Evolutionary conservation across 2,888 invertebrate genomes (phyloP).

Genomic region (Melieria picta): DNA sequence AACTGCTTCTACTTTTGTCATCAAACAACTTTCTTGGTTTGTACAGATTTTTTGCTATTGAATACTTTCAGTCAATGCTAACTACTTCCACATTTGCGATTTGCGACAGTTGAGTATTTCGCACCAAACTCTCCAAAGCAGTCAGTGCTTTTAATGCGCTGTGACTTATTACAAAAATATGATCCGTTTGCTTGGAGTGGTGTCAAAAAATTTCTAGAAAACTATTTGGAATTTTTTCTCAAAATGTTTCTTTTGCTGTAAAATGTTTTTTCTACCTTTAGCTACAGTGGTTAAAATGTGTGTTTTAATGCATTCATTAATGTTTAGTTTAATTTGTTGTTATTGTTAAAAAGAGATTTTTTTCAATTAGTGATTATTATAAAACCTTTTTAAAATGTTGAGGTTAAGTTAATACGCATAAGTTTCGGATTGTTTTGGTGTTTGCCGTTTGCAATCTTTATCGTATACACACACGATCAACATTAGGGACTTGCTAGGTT

Average conservation of each 20-base stretch:
- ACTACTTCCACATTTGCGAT: too few species aligned
- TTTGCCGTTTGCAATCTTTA: background rate
- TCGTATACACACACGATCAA: too few species aligned
- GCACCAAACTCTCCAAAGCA: background rate
- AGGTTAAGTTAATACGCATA: slow-evolving; percentile 28
- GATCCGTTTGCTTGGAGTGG: slow-evolving; percentile 26
- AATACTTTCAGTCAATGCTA: too few species aligned
- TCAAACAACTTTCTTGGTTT: too few species aligned
- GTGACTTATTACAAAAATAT: slow-evolving; percentile 34
- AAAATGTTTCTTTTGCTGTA: too few species aligned
- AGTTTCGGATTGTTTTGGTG: slow-evolving; percentile 17
- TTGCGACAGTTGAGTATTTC: too few species aligned
- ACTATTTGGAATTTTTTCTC: slow-evolving; percentile 45
- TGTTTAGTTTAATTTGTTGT: slow-evolving; percentile 32
- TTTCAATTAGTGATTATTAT: slow-evolving; percentile 26
- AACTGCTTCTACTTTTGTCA: too few species aligned
- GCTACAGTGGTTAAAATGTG: too few species aligned
- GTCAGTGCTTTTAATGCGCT: slow-evolving; percentile 3
- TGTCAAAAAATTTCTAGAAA: slow-evolving; percentile 54
- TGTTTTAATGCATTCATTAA: slow-evolving; percentile 11
- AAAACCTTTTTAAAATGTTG: slow-evolving; percentile 31
- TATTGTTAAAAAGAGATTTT: slow-evolving; percentile 30
- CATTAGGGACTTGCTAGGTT: too few species aligned
- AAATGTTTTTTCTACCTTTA: too few species aligned
- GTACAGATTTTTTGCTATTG: too few species aligned